Percentiles rank a stretch among this genome's conserved stretches.
Evolutionary conservation across 2,113 vertebrate species (phyloP).

Genomic region (Myotis lucifugus): DNA sequence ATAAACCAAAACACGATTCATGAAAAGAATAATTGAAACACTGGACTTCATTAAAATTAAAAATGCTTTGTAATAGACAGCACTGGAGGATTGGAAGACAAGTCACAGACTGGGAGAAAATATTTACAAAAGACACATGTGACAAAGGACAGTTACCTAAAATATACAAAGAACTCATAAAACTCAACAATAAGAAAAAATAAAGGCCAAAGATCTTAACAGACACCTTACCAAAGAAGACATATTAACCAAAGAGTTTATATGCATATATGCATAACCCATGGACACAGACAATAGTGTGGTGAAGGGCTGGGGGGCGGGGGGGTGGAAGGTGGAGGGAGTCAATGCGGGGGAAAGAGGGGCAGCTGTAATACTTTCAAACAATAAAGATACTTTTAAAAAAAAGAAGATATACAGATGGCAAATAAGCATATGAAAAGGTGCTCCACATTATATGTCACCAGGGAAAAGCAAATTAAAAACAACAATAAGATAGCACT

Average conservation of each 20-base stretch:
- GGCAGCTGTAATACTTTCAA: too few relatives aligned
- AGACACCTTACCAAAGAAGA: background rate
- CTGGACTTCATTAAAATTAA: background rate
- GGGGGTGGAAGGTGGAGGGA: too few relatives aligned
- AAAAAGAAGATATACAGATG: background rate
- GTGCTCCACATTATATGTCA: background rate
- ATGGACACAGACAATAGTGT: too few relatives aligned
- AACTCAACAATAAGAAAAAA: background rate
- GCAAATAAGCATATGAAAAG: background rate
- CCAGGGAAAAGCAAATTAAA: background rate
- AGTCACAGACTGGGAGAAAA: background rate
- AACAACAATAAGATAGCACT: background rate
- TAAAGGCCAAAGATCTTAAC: background rate
- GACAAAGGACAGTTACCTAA: background rate
- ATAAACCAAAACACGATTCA: background rate
- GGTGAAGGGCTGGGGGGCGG: too few relatives aligned
- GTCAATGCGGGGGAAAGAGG: too few relatives aligned
- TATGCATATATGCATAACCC: too few relatives aligned
- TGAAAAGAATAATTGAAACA: background rate
- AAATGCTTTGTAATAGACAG: background rate
- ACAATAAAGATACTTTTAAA: too few relatives aligned
- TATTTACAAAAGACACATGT: background rate
- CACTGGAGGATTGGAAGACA: background rate
- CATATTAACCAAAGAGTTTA: too few relatives aligned
- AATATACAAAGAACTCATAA: background rate